These are phyloP conservation scores for Incurvaria masculella DNA, from an alignment of 2,888 invertebrate species.

Conservation along the genomic window DNA sequence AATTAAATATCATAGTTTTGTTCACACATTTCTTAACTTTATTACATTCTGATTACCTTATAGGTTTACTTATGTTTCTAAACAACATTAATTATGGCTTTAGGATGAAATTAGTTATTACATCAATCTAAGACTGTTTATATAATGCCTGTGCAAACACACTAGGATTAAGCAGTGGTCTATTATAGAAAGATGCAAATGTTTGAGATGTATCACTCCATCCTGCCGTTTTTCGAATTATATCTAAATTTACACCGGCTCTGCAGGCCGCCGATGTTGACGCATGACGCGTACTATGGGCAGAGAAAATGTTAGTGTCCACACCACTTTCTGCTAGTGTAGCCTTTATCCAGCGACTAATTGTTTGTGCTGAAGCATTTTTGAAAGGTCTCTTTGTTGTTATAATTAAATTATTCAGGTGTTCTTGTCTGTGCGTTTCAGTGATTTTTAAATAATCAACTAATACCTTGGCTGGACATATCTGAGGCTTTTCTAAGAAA, in stretches of 20 bases:
- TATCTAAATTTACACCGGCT: neutral
- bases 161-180: neutral
- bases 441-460: neutral
- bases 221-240: neutral
- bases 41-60: neutral
- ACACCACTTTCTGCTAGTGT: neutral
- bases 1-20: neutral
- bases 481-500: slow-evolving; percentile 1
- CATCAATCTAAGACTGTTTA: neutral
- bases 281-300: slow-evolving; percentile 2
- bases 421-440: neutral
- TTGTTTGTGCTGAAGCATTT: neutral
- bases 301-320: neutral
- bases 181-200: slow-evolving; percentile 1
- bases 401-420: neutral
- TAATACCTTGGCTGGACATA: neutral
- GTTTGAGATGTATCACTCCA: neutral
- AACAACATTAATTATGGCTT: too few species aligned
- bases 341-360: neutral
- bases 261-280: neutral
- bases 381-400: neutral
- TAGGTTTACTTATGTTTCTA: neutral
- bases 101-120: neutral
- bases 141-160: neutral
- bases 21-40: neutral